These are phyloP conservation scores for Priocnemis perturbator DNA, from an alignment of 2,888 invertebrate genomes.

Conservation along the genomic window DNA sequence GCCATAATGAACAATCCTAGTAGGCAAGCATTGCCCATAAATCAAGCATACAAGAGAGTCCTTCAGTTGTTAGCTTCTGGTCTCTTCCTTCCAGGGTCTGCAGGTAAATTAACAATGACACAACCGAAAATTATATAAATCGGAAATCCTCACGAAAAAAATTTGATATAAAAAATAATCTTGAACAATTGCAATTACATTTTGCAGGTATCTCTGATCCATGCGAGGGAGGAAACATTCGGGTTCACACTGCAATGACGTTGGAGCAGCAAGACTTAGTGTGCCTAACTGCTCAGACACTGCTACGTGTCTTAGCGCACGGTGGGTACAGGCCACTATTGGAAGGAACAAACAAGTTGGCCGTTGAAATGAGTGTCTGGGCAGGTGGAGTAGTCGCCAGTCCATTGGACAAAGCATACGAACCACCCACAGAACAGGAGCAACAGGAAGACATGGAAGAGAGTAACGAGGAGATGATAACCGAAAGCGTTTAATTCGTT, in stretches of 20 bases:
- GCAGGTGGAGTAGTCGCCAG: constrained; percentile 94
- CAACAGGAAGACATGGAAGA: constrained; percentile 85
- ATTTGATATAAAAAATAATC: not conserved
- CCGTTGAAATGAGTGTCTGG: constrained; percentile 96
- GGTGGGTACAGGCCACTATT: constrained; percentile 95
- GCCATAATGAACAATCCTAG: constrained; percentile 97
- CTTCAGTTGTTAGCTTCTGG: constrained; percentile 95
- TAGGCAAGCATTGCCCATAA: constrained; percentile 93
- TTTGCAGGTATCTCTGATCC: constrained; percentile 88
- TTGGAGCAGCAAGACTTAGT: constrained; percentile 95
- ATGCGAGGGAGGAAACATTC: constrained; percentile 91
- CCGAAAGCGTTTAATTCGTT: constrained; percentile 70
- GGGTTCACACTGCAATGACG: constrained; percentile 93
- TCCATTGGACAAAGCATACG: constrained; percentile 95
- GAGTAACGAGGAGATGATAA: constrained; percentile 82
- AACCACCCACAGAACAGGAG: constrained; percentile 84
- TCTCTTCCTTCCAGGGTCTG: constrained; percentile 94
- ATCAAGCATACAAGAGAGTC: constrained; percentile 90
- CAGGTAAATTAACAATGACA: constrained; percentile 76
- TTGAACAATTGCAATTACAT: constrained; percentile 1
- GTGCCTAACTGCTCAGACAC: constrained; percentile 94
- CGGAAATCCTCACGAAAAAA: no score
- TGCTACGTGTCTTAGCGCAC: constrained; percentile 92
- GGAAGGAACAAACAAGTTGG: constrained; percentile 81
- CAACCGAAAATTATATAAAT: no score